Evolutionary conservation across 2,797 vertebrate species (phyloP), one percentile per base, ranked within the genome.

Genomic region (Macropodus opercularis): DNA sequence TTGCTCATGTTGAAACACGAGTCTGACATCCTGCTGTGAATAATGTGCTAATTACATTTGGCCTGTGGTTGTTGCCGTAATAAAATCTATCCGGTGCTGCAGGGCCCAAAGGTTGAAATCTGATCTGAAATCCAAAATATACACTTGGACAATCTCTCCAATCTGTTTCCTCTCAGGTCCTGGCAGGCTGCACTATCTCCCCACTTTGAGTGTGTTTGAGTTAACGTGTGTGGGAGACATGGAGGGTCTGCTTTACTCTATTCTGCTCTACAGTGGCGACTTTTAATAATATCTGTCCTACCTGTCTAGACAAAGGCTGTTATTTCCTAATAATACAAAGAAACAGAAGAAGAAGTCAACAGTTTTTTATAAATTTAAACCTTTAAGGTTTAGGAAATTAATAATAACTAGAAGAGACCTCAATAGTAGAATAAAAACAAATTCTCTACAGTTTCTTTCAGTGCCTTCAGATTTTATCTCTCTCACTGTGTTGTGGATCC

Each of bases 21-120:
- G 59, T 46, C 66, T n/a, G 62, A 83, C 72, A 77, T 89, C 85
- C 82, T 83, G 81, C 75, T 77, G 76, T 76, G 84, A 76, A 77
- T 83, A 82, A 89, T 72, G 79, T 88, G 87, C 75, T 87, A 87
- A 89, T 88, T 83, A 85, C 66, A 83, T 89, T 80, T 88, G 74
- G 80, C 79, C 81, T 23, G 72, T 75, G 83, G 81, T 85, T 66
- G 77, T 82, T 80, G 70, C 68, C 38, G 52, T 84, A 87, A 87
- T 89, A 79, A 82, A 86, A 90, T 85, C 80, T 86, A 86, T 87
- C 86, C 83, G 77, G 80, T 68, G 70, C 70, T 72, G 68, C 22
- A 2, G 17, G 71, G 76, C 74, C 27, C 42, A 85, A 77, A 68
- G 72, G 42, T 39, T 46, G 85, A 85, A 87, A 89, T 79, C 39